Conservation (phyloP, 2,888 invertebrate genomes). For the Xestia sexstrigata region DNA sequence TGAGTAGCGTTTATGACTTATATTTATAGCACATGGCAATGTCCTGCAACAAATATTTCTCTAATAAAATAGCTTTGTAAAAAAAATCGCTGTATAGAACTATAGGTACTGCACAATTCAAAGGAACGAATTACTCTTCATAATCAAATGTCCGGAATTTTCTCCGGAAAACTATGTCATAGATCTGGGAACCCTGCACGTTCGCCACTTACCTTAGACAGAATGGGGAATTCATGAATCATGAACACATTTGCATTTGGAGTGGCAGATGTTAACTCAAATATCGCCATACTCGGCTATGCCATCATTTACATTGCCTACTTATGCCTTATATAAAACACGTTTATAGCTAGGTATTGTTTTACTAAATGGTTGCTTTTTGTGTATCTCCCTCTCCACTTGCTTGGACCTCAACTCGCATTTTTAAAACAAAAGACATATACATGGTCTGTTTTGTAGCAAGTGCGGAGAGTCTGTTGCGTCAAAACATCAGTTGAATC, state of each 20-base stretch:
- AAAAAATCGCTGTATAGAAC: too few relatives aligned
- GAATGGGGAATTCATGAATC: constrained; percentile 30
- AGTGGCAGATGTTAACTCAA: constrained; percentile 37
- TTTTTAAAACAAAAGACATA: too few relatives aligned
- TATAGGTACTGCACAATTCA: too few relatives aligned
- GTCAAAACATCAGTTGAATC: background rate
- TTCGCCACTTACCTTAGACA: background rate
- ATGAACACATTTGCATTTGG: constrained; percentile 41
- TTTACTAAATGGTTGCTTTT: too few relatives aligned
- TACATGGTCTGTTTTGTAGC: background rate
- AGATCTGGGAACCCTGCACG: background rate
- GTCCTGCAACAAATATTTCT: too few relatives aligned
- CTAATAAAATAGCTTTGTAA: too few relatives aligned
- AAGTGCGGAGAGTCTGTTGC: background rate
- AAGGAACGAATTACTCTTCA: background rate
- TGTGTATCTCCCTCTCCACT: too few relatives aligned
- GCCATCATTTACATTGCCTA: constrained; percentile 17
- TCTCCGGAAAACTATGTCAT: background rate
- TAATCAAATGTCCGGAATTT: background rate
- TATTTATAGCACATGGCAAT: too few relatives aligned
- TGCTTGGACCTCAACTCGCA: too few relatives aligned
- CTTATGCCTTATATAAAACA: background rate
- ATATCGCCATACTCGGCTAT: constrained; percentile 14
- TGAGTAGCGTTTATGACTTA: too few relatives aligned
- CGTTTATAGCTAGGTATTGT: background rate